Conservation (phyloP, 2,113 vertebrate genomes). For the Tinamus guttatus region DNA sequence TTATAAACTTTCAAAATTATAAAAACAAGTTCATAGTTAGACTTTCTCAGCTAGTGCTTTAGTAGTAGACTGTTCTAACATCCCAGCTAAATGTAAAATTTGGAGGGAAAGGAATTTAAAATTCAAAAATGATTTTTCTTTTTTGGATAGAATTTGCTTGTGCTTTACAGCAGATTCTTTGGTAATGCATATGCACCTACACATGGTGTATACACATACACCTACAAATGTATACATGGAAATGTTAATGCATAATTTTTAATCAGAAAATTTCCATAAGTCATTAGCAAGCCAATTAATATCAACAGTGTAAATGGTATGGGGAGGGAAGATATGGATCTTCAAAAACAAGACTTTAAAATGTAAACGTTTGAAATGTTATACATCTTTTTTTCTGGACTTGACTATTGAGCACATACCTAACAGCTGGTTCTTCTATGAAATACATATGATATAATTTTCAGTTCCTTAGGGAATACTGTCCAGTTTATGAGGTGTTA, state of each 20-base stretch:
- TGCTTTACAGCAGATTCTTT: neutral
- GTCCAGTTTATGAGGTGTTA: neutral
- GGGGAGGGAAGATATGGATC: neutral
- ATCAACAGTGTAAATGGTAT: neutral
- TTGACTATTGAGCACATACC: neutral
- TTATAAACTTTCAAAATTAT: neutral
- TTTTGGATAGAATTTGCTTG: neutral
- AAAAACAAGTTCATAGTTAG: neutral
- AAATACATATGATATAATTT: neutral
- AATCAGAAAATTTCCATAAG: neutral
- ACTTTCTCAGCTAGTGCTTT: neutral
- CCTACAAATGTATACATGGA: too few species aligned
- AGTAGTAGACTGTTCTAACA: neutral
- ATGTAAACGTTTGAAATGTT: neutral
- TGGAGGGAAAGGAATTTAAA: neutral
- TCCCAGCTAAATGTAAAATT: neutral
- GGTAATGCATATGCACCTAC: neutral
- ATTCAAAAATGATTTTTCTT: neutral
- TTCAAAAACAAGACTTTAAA: neutral
- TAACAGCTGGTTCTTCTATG: neutral
- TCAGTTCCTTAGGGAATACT: neutral
- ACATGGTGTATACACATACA: too few species aligned
- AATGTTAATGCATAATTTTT: fast-evolving
- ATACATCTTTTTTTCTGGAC: neutral
- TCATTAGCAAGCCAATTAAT: neutral